phyloP scores from a whole-genome alignment of 2,113 vertebrate species.

The Phalacrocorax carbo region DNA sequence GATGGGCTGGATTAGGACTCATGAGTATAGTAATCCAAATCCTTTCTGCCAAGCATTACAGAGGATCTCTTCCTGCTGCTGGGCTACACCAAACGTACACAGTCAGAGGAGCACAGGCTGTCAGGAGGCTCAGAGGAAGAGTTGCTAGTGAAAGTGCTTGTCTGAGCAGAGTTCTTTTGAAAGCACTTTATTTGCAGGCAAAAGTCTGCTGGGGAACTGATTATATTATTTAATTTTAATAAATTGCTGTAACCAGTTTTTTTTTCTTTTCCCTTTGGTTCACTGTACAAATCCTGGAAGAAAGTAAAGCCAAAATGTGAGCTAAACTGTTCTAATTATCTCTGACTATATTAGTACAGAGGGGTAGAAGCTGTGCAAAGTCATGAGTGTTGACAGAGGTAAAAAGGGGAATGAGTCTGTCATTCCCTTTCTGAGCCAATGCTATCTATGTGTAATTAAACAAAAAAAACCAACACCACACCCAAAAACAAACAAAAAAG shows the following conservation, averaged over 20 bases:
- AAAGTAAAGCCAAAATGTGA: background rate
- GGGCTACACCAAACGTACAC: background rate
- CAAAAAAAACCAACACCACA: background rate
- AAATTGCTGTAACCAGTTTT: background rate
- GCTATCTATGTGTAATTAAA: background rate
- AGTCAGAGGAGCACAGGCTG: background rate
- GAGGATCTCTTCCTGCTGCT: conserved; percentile 25
- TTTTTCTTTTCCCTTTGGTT: background rate
- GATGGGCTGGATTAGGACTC: conserved; percentile 38
- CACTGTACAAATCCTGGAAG: background rate
- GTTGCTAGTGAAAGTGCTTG: background rate
- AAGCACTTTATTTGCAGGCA: background rate
- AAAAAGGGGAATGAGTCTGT: background rate
- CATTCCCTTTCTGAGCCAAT: background rate
- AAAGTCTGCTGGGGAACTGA: background rate
- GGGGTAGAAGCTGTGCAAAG: background rate
- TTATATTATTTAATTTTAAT: background rate
- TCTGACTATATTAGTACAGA: background rate
- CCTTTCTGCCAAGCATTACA: conserved; percentile 38
- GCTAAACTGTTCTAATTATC: background rate
- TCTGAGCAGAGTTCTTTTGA: background rate
- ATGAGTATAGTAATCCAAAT: conserved; percentile 38
- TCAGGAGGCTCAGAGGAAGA: background rate
- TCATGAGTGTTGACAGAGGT: background rate
- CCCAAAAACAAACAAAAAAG: background rate